phyloP scores from a whole-genome alignment of 2,797 vertebrate genomes.

The Cygnus olor region DNA sequence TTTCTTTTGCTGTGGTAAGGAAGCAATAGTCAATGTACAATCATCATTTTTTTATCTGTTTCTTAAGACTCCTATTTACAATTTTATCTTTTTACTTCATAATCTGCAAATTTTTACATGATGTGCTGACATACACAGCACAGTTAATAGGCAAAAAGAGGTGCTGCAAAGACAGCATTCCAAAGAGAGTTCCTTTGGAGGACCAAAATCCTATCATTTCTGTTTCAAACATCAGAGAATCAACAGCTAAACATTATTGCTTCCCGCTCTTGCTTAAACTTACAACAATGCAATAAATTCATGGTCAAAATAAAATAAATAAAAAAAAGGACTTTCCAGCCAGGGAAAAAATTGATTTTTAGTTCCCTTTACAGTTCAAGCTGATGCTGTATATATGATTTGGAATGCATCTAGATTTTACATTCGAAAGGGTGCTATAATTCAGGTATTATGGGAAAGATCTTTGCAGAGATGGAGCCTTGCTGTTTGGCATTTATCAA shows the following conservation, averaged over 20 bases:
- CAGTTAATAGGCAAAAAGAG: neutral
- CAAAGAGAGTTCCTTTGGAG: neutral
- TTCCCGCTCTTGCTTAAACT: neutral
- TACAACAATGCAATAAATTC: neutral
- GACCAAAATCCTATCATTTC: neutral
- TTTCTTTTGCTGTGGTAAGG: neutral
- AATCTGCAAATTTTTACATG: neutral
- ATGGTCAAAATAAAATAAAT: neutral
- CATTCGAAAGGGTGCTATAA: neutral
- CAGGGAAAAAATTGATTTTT: neutral
- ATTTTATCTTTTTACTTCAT: neutral
- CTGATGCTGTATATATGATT: neutral
- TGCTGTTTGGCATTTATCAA: neutral
- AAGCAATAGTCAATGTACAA: neutral
- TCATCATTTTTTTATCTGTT: neutral
- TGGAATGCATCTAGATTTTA: neutral
- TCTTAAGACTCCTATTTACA: neutral
- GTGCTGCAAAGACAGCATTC: neutral
- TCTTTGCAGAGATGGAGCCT: neutral
- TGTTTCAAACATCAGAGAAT: neutral
- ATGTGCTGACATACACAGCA: neutral
- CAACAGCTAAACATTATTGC: neutral
- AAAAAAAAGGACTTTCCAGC: neutral
- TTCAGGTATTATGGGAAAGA: neutral
- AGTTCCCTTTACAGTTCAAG: neutral